Conservation (phyloP, 2,888 invertebrate species). For the Stenichneumon culpator region DNA sequence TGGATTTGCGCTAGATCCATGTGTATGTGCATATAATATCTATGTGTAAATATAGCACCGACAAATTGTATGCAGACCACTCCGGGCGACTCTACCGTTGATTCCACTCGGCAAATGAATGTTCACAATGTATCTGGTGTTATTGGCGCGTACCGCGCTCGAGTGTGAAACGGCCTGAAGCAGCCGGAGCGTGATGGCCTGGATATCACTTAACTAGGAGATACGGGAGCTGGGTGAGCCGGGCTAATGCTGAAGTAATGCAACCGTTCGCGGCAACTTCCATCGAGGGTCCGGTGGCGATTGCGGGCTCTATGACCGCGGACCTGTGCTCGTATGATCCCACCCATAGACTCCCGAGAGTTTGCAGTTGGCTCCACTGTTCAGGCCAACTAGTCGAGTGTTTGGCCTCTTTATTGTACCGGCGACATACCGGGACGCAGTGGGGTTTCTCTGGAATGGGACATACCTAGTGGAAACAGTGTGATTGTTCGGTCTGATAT, state of each 20-base stretch:
- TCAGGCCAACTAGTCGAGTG: not conserved
- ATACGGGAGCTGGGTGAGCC: conserved; percentile 71
- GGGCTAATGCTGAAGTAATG: conserved; percentile 76
- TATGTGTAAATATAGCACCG: not conserved
- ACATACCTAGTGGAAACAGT: not conserved
- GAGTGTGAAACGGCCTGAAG: conserved; percentile 7
- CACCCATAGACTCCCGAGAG: not conserved
- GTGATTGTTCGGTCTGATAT: not conserved
- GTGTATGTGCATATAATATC: no score
- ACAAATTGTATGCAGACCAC: not conserved
- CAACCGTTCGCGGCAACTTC: conserved; percentile 55
- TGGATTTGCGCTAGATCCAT: not conserved
- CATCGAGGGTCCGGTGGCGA: conserved; percentile 22
- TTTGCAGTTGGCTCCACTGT: not conserved
- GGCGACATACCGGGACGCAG: not conserved
- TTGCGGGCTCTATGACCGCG: conserved; percentile 6
- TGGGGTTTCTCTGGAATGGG: not conserved
- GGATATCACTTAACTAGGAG: conserved; percentile 75
- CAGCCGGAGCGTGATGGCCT: conserved; percentile 51
- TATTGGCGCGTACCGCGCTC: conserved; percentile 15
- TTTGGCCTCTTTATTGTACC: not conserved
- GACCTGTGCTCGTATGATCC: not conserved
- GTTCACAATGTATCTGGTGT: conserved; percentile 22
- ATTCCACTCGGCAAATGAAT: conserved; percentile 4
- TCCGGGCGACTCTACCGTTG: not conserved